Evolutionary conservation across 1,140 invertebrate genomes (phyloP).

Genomic region (Xylocopa sonorina): DNA sequence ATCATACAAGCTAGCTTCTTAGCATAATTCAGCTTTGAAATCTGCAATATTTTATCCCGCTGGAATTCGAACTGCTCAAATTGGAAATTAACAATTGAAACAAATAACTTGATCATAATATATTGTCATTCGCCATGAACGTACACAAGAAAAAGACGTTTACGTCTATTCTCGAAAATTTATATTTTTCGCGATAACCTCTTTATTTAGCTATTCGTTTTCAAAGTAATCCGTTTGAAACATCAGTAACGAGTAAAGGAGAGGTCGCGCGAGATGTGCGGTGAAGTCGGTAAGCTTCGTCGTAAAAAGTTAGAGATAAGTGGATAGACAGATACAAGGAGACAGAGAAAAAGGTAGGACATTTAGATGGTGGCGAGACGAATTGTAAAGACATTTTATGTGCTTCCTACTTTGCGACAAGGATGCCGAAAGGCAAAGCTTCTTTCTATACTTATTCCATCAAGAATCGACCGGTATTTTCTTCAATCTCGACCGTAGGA

Average conservation of each 20-base stretch:
- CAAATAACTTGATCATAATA: too few species aligned
- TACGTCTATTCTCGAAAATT: too few species aligned
- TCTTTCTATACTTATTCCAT: constrained; percentile 4
- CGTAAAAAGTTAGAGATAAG: constrained; percentile 48
- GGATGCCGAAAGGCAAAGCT: constrained; percentile 17
- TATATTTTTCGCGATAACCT: too few species aligned
- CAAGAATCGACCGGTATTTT: constrained; percentile 19
- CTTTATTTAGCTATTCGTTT: too few species aligned
- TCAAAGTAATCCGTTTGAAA: too few species aligned
- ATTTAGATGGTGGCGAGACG: constrained; percentile 29
- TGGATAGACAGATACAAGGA: constrained; percentile 34
- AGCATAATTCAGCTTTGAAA: too few species aligned
- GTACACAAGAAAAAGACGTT: too few species aligned
- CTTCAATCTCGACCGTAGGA: constrained; percentile 18
- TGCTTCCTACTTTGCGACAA: constrained; percentile 12
- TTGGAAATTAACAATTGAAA: too few species aligned
- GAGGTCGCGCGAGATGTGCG: background rate
- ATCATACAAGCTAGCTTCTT: too few species aligned
- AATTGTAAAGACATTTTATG: constrained; percentile 50
- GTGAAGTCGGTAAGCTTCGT: constrained; percentile 21
- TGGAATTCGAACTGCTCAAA: too few species aligned
- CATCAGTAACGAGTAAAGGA: background rate
- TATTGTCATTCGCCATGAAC: too few species aligned
- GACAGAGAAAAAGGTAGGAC: constrained; percentile 27
- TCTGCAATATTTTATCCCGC: too few species aligned